These are phyloP conservation scores for Mirounga angustirostris DNA, from an alignment of 2,113 vertebrate genomes.

Conservation along the genomic window DNA sequence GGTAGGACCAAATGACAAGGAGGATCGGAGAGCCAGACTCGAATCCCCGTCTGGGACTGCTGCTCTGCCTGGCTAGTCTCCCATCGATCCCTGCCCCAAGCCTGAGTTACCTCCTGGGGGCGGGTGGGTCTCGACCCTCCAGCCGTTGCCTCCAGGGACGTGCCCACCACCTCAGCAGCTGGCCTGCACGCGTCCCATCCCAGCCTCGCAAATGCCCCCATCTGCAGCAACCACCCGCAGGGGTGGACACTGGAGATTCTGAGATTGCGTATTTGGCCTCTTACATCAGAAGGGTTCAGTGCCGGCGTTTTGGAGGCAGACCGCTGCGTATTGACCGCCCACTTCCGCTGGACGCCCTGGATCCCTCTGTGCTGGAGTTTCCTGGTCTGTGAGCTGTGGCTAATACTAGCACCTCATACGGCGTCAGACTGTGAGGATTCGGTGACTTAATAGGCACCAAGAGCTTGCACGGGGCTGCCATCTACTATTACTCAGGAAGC, in stretches of 20 bases:
- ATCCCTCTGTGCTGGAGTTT: background rate
- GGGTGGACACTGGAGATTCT: too few species aligned
- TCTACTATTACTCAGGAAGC: background rate
- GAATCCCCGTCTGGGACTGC: too few species aligned
- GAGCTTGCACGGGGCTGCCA: background rate
- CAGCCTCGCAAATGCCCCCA: background rate
- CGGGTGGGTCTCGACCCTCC: background rate
- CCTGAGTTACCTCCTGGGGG: too few species aligned
- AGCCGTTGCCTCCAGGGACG: background rate
- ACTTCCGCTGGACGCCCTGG: accelerated
- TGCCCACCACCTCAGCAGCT: background rate
- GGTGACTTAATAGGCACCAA: background rate
- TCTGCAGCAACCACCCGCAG: background rate
- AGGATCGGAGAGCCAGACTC: background rate
- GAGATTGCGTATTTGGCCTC: too few species aligned
- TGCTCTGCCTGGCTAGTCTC: background rate
- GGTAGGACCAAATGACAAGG: too few species aligned
- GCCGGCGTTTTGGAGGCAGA: background rate
- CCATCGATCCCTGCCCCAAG: background rate
- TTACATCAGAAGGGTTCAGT: background rate
- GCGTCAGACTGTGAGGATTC: background rate
- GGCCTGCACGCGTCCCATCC: background rate
- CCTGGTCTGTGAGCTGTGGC: background rate
- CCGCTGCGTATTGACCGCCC: accelerated
- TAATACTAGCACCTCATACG: background rate